Evolutionary conservation across 2,888 invertebrate genomes (phyloP), one percentile per base, ranked within the genome.

Genomic region (Caenorhabditis sinica): DNA sequence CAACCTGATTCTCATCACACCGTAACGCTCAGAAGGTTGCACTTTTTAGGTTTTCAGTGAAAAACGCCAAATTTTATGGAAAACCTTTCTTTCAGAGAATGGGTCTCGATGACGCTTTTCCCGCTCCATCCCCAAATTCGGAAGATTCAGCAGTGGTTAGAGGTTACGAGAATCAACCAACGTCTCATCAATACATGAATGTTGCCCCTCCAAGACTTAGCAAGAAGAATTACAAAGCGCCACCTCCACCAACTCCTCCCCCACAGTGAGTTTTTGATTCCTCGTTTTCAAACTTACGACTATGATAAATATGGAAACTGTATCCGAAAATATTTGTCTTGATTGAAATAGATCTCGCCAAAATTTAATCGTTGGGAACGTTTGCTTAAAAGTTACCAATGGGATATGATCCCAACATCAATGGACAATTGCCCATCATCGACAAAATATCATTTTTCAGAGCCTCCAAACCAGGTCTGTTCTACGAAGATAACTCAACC

Each of bases 111-210:
- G 76, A 71, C 3, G 76, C 56, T 0, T 82, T 82, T 13, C 82
- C 76, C 9, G 20, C 49, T 23, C 6, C 53, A 17, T 51, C 60
- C 11, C 36, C 23, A 68, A 63, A 11, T 33, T 30, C 33, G 0
- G 33, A 36, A 1, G 51, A 71, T 9, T 23, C 20, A 15, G 63
- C 63, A 63, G 36, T 45, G n/a, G 20, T 74, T 0, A 43, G 83
- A 63, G 58, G 74, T 1, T 83, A 83, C 68, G 74, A 68, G 68
- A 83, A 83, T 58, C 83, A 79, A 30, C 83, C 83, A 30, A 74
- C 73, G 8, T 56, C 77, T 25, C 83, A 83, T 45, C 60, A 56
- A 53, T 83, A 83, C 61, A 66, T 79, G 6, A 79, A 83, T 53
- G 30, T 83, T 8, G 36, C 60, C 2, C 80, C 69, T 2, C 53